phyloP scores from a whole-genome alignment of 2,797 vertebrate genomes.

The Liasis olivaceus region DNA sequence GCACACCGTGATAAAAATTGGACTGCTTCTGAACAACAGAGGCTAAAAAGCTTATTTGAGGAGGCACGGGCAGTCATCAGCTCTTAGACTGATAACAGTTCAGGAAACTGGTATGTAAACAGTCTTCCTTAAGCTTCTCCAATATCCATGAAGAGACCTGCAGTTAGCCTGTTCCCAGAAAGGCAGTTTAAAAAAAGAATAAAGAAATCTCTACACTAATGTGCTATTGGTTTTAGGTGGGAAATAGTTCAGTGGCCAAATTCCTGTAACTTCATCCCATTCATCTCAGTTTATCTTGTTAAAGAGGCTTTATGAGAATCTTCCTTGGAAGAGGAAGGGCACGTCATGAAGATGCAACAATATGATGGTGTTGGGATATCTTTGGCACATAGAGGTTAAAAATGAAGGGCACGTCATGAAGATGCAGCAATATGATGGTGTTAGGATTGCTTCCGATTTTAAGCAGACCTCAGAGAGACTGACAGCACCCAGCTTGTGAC shows the following conservation, averaged over 20 bases:
- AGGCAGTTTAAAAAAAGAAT: not conserved
- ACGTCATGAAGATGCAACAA: too few species aligned
- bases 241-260: not conserved
- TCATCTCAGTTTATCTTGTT: not conserved
- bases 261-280: not conserved
- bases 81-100: not conserved
- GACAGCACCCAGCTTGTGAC: not conserved
- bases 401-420: too few species aligned
- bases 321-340: not conserved
- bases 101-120: not conserved
- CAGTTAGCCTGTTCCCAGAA: not conserved
- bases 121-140: not conserved
- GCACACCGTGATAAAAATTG: not conserved
- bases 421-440: too few species aligned
- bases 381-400: too few species aligned
- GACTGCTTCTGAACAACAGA: not conserved
- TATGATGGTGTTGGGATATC: too few species aligned
- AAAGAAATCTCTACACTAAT: not conserved
- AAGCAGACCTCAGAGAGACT: not conserved
- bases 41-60: not conserved
- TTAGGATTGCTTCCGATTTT: not conserved
- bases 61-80: not conserved
- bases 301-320: not conserved
- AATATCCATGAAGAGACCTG: not conserved
- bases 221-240: not conserved